Conservation (phyloP, 1,140 invertebrate species). For the Laupala kohalensis region DNA sequence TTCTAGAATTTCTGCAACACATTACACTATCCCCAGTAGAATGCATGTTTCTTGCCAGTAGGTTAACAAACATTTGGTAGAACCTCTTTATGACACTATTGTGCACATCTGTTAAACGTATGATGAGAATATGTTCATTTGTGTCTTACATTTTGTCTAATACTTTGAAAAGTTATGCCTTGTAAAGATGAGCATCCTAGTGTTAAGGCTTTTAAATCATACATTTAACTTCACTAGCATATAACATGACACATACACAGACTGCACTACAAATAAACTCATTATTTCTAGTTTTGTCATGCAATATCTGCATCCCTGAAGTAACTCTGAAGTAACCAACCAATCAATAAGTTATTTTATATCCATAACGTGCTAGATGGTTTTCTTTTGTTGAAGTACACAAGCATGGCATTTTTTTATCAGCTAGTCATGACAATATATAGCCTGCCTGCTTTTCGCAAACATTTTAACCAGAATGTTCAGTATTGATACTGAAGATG, state of each 20-base stretch:
- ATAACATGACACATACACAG: too few species aligned
- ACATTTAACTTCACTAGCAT: background rate
- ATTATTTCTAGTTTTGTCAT: background rate
- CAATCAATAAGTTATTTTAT: background rate
- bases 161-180: background rate
- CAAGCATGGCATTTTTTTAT: background rate
- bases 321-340: background rate
- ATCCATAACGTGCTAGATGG: background rate
- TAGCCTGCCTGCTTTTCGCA: background rate
- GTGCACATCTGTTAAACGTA: background rate
- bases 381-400: background rate
- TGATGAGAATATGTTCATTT: background rate
- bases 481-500: background rate
- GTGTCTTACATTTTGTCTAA: background rate
- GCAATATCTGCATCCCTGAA: background rate
- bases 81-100: background rate
- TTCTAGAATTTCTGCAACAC: background rate
- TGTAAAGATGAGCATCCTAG: background rate
- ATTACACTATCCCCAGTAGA: background rate
- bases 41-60: background rate
- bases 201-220: background rate
- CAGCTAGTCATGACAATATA: background rate
- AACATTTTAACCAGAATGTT: background rate
- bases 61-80: background rate
- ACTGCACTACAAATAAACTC: background rate